These are phyloP conservation scores for Pammene aurita DNA, from an alignment of 2,888 invertebrate genomes.

Conservation along the genomic window DNA sequence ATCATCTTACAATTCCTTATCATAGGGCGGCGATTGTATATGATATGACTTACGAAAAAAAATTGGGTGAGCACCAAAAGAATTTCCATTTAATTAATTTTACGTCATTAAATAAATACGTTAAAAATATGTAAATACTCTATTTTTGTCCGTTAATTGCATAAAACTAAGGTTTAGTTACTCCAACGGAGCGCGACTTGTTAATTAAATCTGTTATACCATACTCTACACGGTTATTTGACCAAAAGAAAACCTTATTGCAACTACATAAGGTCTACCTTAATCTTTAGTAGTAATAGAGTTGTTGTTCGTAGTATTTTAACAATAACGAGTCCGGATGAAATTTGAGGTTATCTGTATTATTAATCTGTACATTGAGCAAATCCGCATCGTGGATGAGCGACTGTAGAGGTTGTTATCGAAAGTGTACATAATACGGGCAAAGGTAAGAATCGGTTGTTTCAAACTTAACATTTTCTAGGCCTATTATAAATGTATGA, in stretches of 20 bases:
- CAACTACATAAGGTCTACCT: not conserved
- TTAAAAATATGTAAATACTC: constrained; percentile 21
- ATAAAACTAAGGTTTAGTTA: constrained; percentile 24
- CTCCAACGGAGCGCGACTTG: constrained; percentile 22
- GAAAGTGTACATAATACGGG: constrained; percentile 17
- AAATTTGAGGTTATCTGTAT: constrained; percentile 66
- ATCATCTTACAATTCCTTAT: too few species aligned
- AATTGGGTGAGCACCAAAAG: too few species aligned
- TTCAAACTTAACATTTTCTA: not conserved
- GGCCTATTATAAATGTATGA: too few species aligned
- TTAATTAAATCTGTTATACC: constrained; percentile 26
- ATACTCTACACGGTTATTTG: not conserved
- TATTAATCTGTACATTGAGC: constrained; percentile 50
- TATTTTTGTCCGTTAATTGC: constrained; percentile 26
- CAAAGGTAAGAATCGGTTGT: not conserved
- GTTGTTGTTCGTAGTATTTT: not conserved
- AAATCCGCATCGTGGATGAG: constrained; percentile 35
- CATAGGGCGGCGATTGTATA: too few species aligned
- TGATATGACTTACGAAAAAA: too few species aligned
- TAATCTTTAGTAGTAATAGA: not conserved
- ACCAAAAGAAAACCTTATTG: not conserved
- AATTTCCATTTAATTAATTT: constrained; percentile 14
- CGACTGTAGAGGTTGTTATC: constrained; percentile 36
- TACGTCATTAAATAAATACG: constrained; percentile 20
- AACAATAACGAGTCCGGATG: constrained; percentile 53